These are phyloP conservation scores for Aphodius sticticus DNA, from an alignment of 2,888 invertebrate genomes.

Conservation along the genomic window DNA sequence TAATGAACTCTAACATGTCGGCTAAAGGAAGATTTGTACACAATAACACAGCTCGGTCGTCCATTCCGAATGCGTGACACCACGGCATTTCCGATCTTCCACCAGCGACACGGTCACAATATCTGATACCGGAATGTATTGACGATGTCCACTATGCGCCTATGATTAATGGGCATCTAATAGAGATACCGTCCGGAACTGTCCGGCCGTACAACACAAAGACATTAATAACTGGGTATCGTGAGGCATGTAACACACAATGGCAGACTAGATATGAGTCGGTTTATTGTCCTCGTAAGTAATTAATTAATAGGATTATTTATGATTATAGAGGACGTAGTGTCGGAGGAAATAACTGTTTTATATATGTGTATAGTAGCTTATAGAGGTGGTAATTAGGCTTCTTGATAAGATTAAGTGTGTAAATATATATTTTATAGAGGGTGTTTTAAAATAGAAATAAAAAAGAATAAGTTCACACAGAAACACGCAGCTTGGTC, in stretches of 20 bases:
- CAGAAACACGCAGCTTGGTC: too few relatives aligned
- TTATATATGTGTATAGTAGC: too few relatives aligned
- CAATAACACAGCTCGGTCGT: neutral
- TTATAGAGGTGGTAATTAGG: too few relatives aligned
- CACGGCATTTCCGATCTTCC: neutral
- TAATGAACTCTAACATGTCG: neutral
- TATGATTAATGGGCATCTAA: neutral
- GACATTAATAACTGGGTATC: constrained; percentile 4
- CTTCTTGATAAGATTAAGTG: too few relatives aligned
- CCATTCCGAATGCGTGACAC: constrained; percentile 4
- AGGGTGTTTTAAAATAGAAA: too few relatives aligned
- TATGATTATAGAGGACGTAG: neutral
- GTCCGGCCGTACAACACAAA: neutral
- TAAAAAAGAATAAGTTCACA: too few relatives aligned
- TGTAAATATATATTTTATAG: too few relatives aligned
- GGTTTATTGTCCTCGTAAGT: neutral
- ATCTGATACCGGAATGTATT: constrained; percentile 4
- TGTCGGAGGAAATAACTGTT: neutral
- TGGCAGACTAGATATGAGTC: neutral
- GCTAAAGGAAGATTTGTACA: neutral
- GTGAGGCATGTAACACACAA: neutral
- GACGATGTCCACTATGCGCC: neutral
- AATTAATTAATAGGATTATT: constrained; percentile 4
- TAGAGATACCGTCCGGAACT: neutral
- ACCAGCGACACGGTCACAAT: neutral